Evolutionary conservation across 2,113 vertebrate species (phyloP).

Genomic region (Vimba vimba): DNA sequence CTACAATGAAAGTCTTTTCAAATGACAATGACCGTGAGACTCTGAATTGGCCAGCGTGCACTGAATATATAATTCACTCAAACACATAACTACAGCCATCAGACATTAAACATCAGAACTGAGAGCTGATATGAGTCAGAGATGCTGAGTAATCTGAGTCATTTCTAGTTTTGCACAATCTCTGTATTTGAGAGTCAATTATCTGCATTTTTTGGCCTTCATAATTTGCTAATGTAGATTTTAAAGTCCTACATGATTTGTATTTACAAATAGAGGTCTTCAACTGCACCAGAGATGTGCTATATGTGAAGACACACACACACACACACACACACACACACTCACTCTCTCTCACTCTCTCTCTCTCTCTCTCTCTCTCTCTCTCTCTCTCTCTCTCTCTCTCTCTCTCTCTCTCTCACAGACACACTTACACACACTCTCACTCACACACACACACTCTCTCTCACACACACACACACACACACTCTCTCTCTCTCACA

Average conservation of each 20-base stretch:
- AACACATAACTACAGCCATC: neutral
- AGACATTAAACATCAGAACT: neutral
- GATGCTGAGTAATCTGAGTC: neutral
- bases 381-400: neutral
- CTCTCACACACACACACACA: neutral
- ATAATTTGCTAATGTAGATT: neutral
- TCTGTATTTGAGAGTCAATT: neutral
- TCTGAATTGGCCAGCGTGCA: neutral
- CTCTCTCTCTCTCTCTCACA: neutral
- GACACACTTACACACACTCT: neutral
- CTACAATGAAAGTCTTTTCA: conserved; percentile 2
- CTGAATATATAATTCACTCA: neutral
- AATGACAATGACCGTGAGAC: neutral
- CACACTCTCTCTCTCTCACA: too few species aligned
- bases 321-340: neutral
- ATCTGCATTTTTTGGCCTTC: neutral
- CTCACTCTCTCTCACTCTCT: neutral
- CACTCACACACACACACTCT: neutral
- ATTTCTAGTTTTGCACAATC: neutral
- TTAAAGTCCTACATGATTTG: neutral
- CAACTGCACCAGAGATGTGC: neutral
- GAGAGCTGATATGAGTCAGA: neutral
- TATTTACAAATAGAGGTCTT: neutral
- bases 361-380: neutral
- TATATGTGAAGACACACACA: neutral